Evolutionary conservation across 2,113 vertebrate species (phyloP).

Genomic region (Melierax canorus): DNA sequence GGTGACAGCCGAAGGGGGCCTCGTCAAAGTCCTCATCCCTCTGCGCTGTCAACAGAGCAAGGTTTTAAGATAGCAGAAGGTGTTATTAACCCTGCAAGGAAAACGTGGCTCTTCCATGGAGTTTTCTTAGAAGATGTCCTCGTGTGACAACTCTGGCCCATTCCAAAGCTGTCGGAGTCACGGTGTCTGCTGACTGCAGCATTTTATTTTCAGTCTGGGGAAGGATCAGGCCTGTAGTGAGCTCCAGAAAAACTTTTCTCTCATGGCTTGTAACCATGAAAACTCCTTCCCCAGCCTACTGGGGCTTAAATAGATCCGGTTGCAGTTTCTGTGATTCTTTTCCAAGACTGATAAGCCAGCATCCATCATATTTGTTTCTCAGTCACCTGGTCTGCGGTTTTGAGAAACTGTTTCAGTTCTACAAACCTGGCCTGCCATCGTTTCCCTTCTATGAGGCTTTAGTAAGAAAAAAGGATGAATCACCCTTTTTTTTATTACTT

Average conservation of each 20-base stretch:
- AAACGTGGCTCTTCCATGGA: background rate
- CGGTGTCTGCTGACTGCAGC: fast-evolving
- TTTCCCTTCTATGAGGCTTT: background rate
- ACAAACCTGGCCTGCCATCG: conserved; percentile 4
- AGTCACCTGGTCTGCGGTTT: conserved; percentile 28
- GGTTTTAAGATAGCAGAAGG: background rate
- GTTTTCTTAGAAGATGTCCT: background rate
- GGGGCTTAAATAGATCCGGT: conserved; percentile 11
- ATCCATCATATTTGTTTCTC: background rate
- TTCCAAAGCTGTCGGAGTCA: background rate
- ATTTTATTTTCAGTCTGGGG: background rate
- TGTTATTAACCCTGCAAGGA: background rate
- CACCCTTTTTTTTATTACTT: background rate
- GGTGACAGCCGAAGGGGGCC: background rate
- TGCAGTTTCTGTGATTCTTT: conserved; percentile 23
- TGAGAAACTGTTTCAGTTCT: conserved; percentile 18
- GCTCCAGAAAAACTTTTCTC: conserved; percentile 24
- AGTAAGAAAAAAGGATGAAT: background rate
- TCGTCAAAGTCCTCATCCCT: background rate
- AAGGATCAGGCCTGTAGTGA: background rate
- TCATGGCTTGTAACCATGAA: conserved; percentile 13
- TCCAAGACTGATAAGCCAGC: conserved; percentile 42
- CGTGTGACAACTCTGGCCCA: background rate
- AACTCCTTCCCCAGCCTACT: background rate
- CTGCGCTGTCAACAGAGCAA: background rate